Evolutionary conservation across 2,888 invertebrate species (phyloP), one percentile per base, ranked within the genome.

Genomic region (Eupithecia tripunctaria): DNA sequence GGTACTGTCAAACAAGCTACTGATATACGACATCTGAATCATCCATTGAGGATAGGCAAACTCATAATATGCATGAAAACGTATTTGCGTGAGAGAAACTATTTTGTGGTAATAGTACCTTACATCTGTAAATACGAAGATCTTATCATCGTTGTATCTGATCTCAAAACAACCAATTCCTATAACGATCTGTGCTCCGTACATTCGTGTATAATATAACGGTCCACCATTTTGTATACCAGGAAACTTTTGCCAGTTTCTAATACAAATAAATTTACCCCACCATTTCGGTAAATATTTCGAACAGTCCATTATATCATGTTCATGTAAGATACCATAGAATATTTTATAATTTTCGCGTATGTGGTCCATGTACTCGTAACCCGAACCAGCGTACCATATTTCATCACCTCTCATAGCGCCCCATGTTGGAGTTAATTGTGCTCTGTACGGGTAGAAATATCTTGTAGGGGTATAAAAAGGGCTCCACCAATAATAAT

Each of bases 91-190:
- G 21, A 64, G n/a, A 0, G 10, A 0, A 14, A 0, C 2, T 36
- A 64, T 25, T 25, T 36, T 38, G 21, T 38, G 21, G 18, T 7
- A 14, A 47, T 91, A 91, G 41, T 88, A 91, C 4, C 91, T 81
- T 0, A 90, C 7, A 69, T 91, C 91, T 0, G 91, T 91, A 64
- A 91, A 90, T 3, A 80, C 89, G 5, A 85, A 64, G 8, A 89
- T 79, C n/a, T 86, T 81, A 0, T 89, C 88, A 7, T 91, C 86
- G 27, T 90, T 90, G 43, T 88, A 87, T 7, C 91, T 78, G 2
- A 91, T 89, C 69, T 91, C 91, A 63, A 91, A 91, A 60, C 89
- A 88, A 0, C 88, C 91, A 0, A 90, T 0, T 0, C 86, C 91
- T 0, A 85, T 63, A 0, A 90, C 2, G 0, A 29, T 10, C 62